Percentiles rank a stretch among this genome's conserved stretches.
Evolutionary conservation across 1,140 invertebrate species (phyloP).

Genomic region (roundworm (Caenorhabditis elegans)): WBcel235 BX284604.4:17474001-17474500

Average conservation of each 20-base stretch:
- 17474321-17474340: too few species aligned
- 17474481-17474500: constrained; percentile 9
- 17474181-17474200: background rate
- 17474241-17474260: background rate
- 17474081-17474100: too few species aligned
- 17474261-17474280: background rate
- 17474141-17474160: background rate
- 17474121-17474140: background rate
- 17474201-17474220: constrained; percentile 10
- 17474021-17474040: too few species aligned
- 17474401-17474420: too few species aligned
- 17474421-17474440: background rate
- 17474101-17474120: background rate
- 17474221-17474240: background rate
- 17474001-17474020: too few species aligned
- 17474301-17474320: background rate
- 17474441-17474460: background rate
- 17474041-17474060: too few species aligned
- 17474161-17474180: background rate
- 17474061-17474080: too few species aligned
- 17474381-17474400: too few species aligned
- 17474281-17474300: background rate
- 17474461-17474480: constrained; percentile 18
- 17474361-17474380: background rate
- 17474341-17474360: too few species aligned